These are phyloP conservation scores for Noctilio leporinus DNA, from an alignment of 2,113 vertebrate genomes.

Conservation along the genomic window DNA sequence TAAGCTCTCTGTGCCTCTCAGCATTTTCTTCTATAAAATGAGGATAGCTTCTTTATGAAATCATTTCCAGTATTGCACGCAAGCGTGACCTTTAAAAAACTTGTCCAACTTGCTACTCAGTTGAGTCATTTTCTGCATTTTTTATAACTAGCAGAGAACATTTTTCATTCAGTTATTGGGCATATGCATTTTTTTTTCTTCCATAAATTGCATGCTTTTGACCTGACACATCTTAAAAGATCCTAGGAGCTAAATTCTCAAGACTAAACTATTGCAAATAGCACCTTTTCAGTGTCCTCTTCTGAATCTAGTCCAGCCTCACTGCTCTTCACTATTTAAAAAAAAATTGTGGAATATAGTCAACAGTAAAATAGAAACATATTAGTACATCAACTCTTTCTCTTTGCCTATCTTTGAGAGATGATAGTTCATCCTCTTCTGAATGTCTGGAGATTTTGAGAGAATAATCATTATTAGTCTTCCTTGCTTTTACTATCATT, in stretches of 20 bases:
- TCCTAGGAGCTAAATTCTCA: neutral
- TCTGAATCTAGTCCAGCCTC: neutral
- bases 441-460: neutral
- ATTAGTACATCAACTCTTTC: neutral
- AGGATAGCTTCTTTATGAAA: neutral
- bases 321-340: neutral
- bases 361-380: neutral
- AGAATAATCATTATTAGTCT: neutral
- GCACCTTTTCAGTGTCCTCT: neutral
- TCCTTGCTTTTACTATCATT: neutral
- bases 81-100: neutral
- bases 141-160: neutral
- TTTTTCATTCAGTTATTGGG: neutral
- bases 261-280: neutral
- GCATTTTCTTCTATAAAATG: neutral
- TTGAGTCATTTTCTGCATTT: neutral
- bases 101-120: neutral
- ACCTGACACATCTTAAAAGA: neutral
- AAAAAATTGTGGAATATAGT: neutral
- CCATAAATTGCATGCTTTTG: neutral
- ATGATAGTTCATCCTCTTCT: neutral
- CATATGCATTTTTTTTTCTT: neutral
- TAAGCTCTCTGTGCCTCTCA: neutral
- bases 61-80: neutral
- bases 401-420: neutral